These are phyloP conservation scores for Vultur gryphus DNA, from an alignment of 2,797 vertebrate species.

Conservation along the genomic window DNA sequence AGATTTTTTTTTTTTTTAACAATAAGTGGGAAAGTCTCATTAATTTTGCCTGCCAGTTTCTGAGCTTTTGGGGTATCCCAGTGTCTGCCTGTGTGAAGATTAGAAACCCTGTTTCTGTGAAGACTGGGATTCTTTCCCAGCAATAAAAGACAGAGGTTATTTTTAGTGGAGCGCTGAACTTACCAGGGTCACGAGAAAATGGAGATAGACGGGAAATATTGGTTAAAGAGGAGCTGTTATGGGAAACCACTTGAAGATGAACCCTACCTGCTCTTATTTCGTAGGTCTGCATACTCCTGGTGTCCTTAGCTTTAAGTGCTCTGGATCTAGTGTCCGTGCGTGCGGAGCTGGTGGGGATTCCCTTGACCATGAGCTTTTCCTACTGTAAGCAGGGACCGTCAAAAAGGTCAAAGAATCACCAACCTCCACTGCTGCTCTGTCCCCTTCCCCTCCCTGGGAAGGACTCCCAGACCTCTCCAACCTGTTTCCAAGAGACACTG, in stretches of 20 bases:
- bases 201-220: not conserved
- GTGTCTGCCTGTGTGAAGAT: not conserved
- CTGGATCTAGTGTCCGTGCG: not conserved
- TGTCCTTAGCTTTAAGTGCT: not conserved
- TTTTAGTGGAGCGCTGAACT: not conserved
- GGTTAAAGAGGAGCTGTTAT: not conserved
- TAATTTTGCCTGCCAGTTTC: not conserved
- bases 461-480: not conserved
- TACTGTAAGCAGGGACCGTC: not conserved
- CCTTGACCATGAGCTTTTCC: not conserved
- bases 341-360: not conserved
- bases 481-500: not conserved
- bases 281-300: not conserved
- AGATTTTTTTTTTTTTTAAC: not conserved
- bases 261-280: not conserved
- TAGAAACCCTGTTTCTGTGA: not conserved
- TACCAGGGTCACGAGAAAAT: not conserved
- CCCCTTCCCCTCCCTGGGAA: not conserved
- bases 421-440: not conserved
- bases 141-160: not conserved
- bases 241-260: not conserved
- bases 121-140: not conserved
- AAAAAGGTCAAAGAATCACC: not conserved
- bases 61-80: not conserved
- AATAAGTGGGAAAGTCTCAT: not conserved